Evolutionary conservation across 2,797 vertebrate species (phyloP).

Genomic region (Esox masquinongy): DNA sequence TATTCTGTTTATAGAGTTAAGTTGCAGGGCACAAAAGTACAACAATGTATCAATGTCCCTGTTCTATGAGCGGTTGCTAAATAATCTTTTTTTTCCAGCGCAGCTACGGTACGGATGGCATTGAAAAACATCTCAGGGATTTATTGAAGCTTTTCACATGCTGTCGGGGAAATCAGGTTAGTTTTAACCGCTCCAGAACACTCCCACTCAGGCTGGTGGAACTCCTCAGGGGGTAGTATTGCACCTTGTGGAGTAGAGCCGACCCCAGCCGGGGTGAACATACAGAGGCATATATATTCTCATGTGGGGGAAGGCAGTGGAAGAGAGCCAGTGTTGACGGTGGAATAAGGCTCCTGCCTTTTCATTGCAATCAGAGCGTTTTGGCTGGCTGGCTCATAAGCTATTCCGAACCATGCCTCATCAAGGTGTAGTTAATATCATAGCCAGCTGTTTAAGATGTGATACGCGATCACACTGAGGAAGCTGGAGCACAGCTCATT

Average conservation of each 20-base stretch:
- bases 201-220: conserved; percentile 54
- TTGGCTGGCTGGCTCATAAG: conserved; percentile 18
- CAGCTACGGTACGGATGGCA: too few relatives aligned
- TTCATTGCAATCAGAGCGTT: conserved; percentile 52
- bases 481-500: not conserved
- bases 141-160: too few relatives aligned
- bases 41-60: too few relatives aligned
- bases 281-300: conserved; percentile 53
- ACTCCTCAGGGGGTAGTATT: conserved; percentile 51
- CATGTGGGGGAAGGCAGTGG: conserved; percentile 29
- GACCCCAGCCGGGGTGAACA: conserved; percentile 26
- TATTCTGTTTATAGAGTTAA: too few relatives aligned
- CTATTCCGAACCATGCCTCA: conserved; percentile 16
- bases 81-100: too few relatives aligned
- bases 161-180: conserved; percentile 37
- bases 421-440: not conserved
- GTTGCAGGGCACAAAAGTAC: too few relatives aligned
- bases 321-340: conserved; percentile 44
- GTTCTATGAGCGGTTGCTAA: too few relatives aligned
- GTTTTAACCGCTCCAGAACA: conserved; percentile 51
- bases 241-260: conserved; percentile 37
- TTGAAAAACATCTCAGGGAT: too few relatives aligned
- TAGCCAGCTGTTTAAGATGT: conserved; percentile 1
- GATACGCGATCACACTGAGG: conserved; percentile 5
- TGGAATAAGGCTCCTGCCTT: not conserved